Evolutionary conservation across 2,888 invertebrate species (phyloP).

Genomic region (Leucophenga montana): DNA sequence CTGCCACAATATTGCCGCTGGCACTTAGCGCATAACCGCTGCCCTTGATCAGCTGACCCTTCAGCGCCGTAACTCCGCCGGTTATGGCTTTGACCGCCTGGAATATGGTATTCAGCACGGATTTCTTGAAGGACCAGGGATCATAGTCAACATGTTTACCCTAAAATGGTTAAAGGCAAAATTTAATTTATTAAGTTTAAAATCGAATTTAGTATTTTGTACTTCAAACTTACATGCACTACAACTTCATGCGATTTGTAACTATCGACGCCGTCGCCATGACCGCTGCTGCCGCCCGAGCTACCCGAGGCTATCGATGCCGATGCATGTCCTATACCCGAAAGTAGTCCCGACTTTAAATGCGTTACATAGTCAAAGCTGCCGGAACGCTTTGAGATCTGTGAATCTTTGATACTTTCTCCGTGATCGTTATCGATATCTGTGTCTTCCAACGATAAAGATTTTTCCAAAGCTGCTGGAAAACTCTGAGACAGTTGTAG

Average conservation of each 20-base stretch:
- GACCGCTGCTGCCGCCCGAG: slow-evolving; percentile 68
- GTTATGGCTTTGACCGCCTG: slow-evolving; percentile 92
- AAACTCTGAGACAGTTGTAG: slow-evolving; percentile 54
- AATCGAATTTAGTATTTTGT: neutral
- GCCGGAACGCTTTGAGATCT: slow-evolving; percentile 69
- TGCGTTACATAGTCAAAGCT: slow-evolving; percentile 71
- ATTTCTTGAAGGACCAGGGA: slow-evolving; percentile 86
- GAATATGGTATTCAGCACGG: slow-evolving; percentile 85
- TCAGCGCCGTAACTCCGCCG: slow-evolving; percentile 89
- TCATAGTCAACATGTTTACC: slow-evolving; percentile 75
- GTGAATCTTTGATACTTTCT: slow-evolving; percentile 64
- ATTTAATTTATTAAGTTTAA: neutral
- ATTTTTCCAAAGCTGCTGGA: slow-evolving; percentile 57
- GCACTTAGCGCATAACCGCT: slow-evolving; percentile 81
- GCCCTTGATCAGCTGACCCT: slow-evolving; percentile 89
- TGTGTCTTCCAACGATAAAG: slow-evolving; percentile 61
- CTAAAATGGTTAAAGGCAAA: slow-evolving; percentile 44
- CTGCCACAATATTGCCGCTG: slow-evolving; percentile 80
- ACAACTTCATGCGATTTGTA: slow-evolving; percentile 61
- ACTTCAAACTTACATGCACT: slow-evolving; percentile 58
- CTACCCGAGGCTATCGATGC: slow-evolving; percentile 72
- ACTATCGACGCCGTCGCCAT: slow-evolving; percentile 48
- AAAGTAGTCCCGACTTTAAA: slow-evolving; percentile 68
- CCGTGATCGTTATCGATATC: slow-evolving; percentile 67
- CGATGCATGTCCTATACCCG: slow-evolving; percentile 71